Evolutionary conservation across 2,113 vertebrate genomes (phyloP), one percentile per base, ranked within the genome.

Genomic region (Noctilio leporinus): DNA sequence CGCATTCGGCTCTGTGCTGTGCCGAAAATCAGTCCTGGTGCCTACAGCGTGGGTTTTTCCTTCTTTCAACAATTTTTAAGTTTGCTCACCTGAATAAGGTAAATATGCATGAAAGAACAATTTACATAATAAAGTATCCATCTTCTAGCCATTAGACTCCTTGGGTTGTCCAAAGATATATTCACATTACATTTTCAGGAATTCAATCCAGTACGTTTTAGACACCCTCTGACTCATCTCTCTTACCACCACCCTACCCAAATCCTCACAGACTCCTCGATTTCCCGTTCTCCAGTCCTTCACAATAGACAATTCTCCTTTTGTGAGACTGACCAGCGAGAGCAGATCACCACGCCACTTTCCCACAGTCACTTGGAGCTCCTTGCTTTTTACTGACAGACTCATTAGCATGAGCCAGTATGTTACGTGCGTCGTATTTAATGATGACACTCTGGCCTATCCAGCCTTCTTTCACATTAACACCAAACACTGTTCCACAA

Each of bases 321-420:
- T 93, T 10, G 0, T 67, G 19, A 83, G 94, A 62, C 24, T 96
- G 96, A 97, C 88, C 95, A 93, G 0, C 40, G 76, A 57, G 20
- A 93, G 40, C n/a, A 12, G 72, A 96, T 97, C 89, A 96, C 57
- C 92, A 72, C 95, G 81, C 86, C 95, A 67, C 78, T 89, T 97
- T 96, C 91, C 91, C 88, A 70, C 94, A 57, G 17, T 69, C 93
- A 77, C 38, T 55, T 47, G 64, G 80, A 88, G 64, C 30, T 82
- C 81, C 40, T 94, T 4, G 83, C 81, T 43, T 53, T 90, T 96
- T 91, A 93, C 33, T 26, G 10, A 81, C 69, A 96, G 92, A 87
- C 43, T 93, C 89, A 91, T 93, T 91, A 95, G 89, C 19, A 9
- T 4, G 73, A 86, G 93, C 43, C 2, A 77, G n/a, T 16, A 20